Evolutionary conservation across 1,140 invertebrate genomes (phyloP).

Genomic region (Druon quercuslanigerum): DNA sequence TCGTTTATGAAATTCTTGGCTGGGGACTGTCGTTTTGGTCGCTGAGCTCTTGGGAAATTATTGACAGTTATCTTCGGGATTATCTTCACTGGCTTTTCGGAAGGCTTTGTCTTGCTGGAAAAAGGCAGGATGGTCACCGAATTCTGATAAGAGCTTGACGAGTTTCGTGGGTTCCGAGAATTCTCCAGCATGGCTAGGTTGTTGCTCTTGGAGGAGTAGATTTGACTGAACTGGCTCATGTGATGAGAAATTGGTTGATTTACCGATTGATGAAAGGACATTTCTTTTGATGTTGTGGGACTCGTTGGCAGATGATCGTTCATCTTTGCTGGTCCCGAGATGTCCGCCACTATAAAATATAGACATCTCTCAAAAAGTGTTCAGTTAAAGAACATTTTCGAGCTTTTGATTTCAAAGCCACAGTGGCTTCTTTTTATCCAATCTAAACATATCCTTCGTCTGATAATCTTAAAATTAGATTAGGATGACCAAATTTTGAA

Average conservation of each 20-base stretch:
- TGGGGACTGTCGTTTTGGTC: conserved; percentile 37
- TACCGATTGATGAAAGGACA: neutral
- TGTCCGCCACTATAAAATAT: conserved; percentile 69
- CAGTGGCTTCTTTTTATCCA: conserved; percentile 14
- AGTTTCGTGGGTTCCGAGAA: neutral
- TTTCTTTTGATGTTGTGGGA: conserved; percentile 25
- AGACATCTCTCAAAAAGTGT: conserved; percentile 52
- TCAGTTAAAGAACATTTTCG: neutral
- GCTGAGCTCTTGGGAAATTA: conserved; percentile 40
- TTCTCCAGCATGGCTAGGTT: conserved; percentile 37
- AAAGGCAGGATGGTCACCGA: conserved; percentile 56
- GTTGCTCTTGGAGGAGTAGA: conserved; percentile 12
- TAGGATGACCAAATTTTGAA: no score
- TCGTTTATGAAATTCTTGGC: conserved; percentile 72
- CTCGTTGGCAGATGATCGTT: conserved; percentile 36
- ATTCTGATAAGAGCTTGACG: conserved; percentile 35
- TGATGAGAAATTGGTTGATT: no score
- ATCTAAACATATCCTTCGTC: conserved; percentile 21
- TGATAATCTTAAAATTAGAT: no score
- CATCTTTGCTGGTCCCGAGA: conserved; percentile 35
- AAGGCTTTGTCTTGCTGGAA: conserved; percentile 51
- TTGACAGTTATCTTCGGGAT: conserved; percentile 73
- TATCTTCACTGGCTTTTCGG: conserved; percentile 62
- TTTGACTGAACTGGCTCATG: neutral
- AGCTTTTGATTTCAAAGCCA: conserved; percentile 21